phyloP scores from a whole-genome alignment of 1,140 invertebrate species.

The Paracyclopina nana region DNA sequence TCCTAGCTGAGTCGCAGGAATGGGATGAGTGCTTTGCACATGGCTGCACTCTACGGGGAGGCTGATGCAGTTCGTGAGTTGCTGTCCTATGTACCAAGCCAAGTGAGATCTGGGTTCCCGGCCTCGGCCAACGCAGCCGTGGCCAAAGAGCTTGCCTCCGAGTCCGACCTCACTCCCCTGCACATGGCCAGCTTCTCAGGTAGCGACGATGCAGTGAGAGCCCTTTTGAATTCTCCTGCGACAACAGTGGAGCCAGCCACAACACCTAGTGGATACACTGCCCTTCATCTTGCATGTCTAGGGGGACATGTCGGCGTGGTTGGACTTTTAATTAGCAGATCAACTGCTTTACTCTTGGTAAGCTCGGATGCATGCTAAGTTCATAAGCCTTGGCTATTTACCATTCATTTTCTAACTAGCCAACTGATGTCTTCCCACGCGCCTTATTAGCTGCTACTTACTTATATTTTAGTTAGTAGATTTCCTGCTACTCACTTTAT shows the following conservation, averaged over 20 bases:
- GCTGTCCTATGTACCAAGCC: slow-evolving; percentile 62
- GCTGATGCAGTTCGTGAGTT: slow-evolving; percentile 34
- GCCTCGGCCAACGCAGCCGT: slow-evolving; percentile 42
- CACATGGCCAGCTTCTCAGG: slow-evolving; percentile 90
- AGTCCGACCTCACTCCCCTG: slow-evolving; percentile 85
- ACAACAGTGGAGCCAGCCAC: slow-evolving; percentile 88
- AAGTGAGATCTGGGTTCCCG: slow-evolving; percentile 79
- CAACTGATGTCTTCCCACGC: too few species aligned
- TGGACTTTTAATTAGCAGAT: slow-evolving; percentile 74
- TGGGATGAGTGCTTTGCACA: slow-evolving; percentile 86
- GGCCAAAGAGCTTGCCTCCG: slow-evolving; percentile 52
- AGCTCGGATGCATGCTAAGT: too few species aligned
- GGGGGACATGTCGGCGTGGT: slow-evolving; percentile 88
- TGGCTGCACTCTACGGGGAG: slow-evolving; percentile 95
- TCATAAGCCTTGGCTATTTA: too few species aligned
- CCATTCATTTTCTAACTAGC: too few species aligned
- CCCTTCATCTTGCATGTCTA: slow-evolving; percentile 82
- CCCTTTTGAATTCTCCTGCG: slow-evolving; percentile 83
- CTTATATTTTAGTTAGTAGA: too few species aligned
- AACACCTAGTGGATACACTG: slow-evolving; percentile 57
- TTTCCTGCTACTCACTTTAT: too few species aligned
- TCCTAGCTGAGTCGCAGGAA: slow-evolving; percentile 87
- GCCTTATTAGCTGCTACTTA: too few species aligned
- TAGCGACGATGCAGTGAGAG: slow-evolving; percentile 85
- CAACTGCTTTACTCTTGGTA: slow-evolving; percentile 39